These are phyloP conservation scores for Ageneiosus marmoratus DNA, from an alignment of 2,113 vertebrate species.

Conservation along the genomic window DNA sequence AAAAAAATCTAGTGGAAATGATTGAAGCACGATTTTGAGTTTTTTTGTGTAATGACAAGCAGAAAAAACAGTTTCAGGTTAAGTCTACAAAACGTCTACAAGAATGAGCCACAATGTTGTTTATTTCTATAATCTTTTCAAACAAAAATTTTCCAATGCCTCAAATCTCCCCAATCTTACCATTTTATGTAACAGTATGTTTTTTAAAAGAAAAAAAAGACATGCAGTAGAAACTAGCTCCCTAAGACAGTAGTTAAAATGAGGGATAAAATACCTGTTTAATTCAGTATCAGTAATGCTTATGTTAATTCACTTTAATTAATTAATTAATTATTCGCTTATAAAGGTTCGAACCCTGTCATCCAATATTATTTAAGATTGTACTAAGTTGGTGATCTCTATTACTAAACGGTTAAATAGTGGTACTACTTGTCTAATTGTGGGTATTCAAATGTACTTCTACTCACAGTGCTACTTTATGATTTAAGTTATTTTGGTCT, in stretches of 20 bases:
- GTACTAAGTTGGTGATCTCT: background rate
- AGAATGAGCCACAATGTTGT: background rate
- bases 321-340: background rate
- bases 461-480: conserved; percentile 26
- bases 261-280: background rate
- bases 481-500: conserved; percentile 12
- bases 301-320: background rate
- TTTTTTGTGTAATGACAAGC: background rate
- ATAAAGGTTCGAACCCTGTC: background rate
- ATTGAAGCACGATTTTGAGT: background rate
- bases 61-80: background rate
- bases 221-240: conserved; percentile 13
- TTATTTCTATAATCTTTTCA: background rate
- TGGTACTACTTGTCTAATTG: conserved; percentile 1
- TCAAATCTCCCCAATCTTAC: background rate
- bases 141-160: background rate
- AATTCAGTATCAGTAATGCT: background rate
- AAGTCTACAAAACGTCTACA: background rate
- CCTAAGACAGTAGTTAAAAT: background rate
- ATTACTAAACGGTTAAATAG: conserved; percentile 5
- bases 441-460: conserved; percentile 10
- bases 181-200: background rate
- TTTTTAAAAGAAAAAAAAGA: background rate
- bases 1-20: conserved; percentile 1
- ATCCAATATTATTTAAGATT: background rate